These are phyloP conservation scores for Dermochelys coriacea DNA, from an alignment of 2,797 vertebrate species.

Conservation along the genomic window DNA sequence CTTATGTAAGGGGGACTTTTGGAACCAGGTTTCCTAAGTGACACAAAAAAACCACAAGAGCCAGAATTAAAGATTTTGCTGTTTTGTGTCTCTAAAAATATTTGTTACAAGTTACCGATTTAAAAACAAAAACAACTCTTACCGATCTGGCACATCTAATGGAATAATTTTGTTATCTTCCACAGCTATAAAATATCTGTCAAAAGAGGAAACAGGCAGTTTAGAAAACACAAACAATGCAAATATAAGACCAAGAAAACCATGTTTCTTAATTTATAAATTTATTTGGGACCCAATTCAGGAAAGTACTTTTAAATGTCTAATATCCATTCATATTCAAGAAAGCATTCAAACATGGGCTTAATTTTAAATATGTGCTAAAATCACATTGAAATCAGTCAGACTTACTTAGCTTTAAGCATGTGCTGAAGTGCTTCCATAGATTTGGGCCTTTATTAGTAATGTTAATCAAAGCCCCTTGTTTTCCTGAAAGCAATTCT, in stretches of 20 bases:
- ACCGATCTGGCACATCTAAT: slow-evolving; percentile 85
- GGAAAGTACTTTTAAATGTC: background rate
- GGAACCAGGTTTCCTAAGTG: slow-evolving; percentile 77
- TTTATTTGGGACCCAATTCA: background rate
- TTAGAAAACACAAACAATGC: background rate
- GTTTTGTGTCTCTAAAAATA: background rate
- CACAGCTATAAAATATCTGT: slow-evolving; percentile 92
- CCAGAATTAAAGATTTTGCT: slow-evolving; percentile 26
- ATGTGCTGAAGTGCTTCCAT: too few relatives aligned
- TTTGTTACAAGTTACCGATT: background rate
- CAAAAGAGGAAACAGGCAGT: slow-evolving; percentile 14
- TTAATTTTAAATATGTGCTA: background rate
- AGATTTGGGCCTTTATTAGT: background rate
- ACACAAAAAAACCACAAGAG: slow-evolving; percentile 43
- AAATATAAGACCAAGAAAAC: background rate
- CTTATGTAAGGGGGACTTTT: slow-evolving; percentile 91
- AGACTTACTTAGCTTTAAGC: background rate
- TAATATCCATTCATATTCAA: background rate
- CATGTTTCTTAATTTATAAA: background rate
- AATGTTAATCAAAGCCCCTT: background rate
- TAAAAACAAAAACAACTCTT: slow-evolving; percentile 56
- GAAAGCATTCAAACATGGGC: background rate
- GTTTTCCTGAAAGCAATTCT: background rate
- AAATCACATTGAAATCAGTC: background rate
- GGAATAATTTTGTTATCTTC: slow-evolving; percentile 85